Evolutionary conservation across 1,140 invertebrate genomes (phyloP), one percentile per base, ranked within the genome.

Genomic region (Bombus balteatus): DNA sequence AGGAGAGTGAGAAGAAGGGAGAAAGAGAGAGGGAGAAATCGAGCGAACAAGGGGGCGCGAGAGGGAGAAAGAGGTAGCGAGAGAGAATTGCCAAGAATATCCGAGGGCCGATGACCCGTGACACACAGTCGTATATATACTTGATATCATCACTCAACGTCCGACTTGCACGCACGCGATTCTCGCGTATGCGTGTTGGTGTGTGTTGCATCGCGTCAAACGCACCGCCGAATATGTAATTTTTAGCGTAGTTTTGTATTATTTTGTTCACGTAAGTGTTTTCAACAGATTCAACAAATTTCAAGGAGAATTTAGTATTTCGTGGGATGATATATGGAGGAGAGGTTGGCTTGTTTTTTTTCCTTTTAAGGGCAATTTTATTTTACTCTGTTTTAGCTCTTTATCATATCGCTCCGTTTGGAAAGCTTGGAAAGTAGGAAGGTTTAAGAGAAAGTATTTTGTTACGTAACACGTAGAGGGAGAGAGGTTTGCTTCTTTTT

Each of bases 61-160:
- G 68, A 78, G 79, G 25, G 76, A 84, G 65, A 85, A 73, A 85
- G 79, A 73, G 62, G 59, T 74, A 76, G 22, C 43, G 47, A 79
- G 66, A 77, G 70, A 87, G 83, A 80, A 74, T 86, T 83, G 87
- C 86, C 87, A 88, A 89, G 88, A 89, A 89, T 89, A 89, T 88
- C 87, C 72, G 79, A 81, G 83, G 88, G 86, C 86, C 89, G 86
- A 85, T 87, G 88, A 89, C 88, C 88, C 85, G 87, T 89, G 87
- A 89, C 83, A 89, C 87, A 84, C 66, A 90, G 72, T 75, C 86
- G 85, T 84, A 84, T 84, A 84, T 84, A 86, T 85, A 81, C 75
- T 81, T 85, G 81, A 88, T 88, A 82, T 75, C 80, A 86, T 83
- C 72, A 75, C 85, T 86, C 85, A 86, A 86, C 85, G 85, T 86